Evolutionary conservation across 2,113 vertebrate species (phyloP).

Genomic region (Muntiacus muntjak): DNA sequence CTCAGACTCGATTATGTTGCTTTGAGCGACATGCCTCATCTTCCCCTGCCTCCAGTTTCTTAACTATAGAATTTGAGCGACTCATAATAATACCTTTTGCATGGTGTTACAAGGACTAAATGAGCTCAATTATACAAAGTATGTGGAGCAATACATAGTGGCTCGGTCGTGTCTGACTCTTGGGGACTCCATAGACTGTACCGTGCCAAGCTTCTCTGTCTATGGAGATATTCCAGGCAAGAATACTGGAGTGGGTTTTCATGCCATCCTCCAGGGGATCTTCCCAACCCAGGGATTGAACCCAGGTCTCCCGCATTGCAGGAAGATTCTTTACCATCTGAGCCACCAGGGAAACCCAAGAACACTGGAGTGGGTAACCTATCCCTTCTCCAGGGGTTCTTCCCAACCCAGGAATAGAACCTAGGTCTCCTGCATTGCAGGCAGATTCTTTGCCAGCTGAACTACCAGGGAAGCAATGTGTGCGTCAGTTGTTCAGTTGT

Average conservation of each 20-base stretch:
- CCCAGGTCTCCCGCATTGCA: not conserved
- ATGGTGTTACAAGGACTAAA: not conserved
- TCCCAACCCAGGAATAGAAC: not conserved
- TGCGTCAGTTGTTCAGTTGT: fast-evolving
- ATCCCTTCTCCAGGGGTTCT: not conserved
- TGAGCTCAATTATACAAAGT: not conserved
- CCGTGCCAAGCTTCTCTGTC: not conserved
- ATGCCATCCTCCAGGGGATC: not conserved
- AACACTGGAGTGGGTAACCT: not conserved
- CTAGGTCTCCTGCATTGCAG: not conserved
- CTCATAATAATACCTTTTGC: not conserved
- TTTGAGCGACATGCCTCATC: not conserved
- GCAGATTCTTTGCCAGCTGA: not conserved
- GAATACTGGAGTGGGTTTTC: not conserved
- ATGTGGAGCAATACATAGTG: not conserved
- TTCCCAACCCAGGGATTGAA: not conserved
- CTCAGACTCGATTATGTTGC: not conserved
- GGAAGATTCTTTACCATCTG: not conserved
- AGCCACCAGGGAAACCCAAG: not conserved
- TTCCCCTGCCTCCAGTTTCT: not conserved
- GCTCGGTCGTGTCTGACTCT: not conserved
- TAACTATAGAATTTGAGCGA: not conserved
- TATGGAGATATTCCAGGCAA: not conserved
- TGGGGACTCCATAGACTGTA: not conserved
- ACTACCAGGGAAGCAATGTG: not conserved